These are phyloP conservation scores for Psophia crepitans DNA, from an alignment of 2,113 vertebrate species.

Conservation along the genomic window DNA sequence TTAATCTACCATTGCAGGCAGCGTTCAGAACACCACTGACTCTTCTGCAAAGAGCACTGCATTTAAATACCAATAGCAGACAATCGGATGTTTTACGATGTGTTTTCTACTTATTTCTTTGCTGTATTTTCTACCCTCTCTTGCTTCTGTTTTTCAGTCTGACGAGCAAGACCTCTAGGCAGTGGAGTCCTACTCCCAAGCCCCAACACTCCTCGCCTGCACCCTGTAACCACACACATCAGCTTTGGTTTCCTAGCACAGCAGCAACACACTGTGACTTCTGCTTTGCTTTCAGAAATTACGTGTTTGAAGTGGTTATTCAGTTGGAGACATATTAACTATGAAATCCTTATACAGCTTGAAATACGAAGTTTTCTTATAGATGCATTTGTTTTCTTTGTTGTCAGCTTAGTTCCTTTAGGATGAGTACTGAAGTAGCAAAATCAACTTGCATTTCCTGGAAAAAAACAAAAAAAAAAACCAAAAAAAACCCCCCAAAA, in stretches of 20 bases:
- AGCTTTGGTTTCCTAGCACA: neutral
- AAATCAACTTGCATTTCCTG: neutral
- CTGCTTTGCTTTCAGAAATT: neutral
- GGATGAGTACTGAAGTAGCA: neutral
- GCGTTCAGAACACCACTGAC: rapidly evolving
- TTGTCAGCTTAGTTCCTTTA: neutral
- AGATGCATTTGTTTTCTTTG: neutral
- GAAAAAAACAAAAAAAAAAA: neutral
- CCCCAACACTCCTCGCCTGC: neutral
- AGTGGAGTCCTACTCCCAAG: rapidly evolving
- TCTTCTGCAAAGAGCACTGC: neutral
- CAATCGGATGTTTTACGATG: neutral
- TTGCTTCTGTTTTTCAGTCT: neutral
- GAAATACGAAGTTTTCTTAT: neutral
- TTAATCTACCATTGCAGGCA: neutral
- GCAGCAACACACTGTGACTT: neutral
- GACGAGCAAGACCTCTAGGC: neutral
- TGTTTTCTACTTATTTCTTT: neutral
- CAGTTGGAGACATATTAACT: neutral
- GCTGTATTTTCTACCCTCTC: neutral
- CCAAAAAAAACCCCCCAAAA: neutral
- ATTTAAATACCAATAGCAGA: neutral
- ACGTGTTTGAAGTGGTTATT: neutral
- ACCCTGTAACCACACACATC: rapidly evolving
- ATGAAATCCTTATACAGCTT: neutral